phyloP scores from a whole-genome alignment of 2,797 vertebrate species.

The Streptopelia turtur region DNA sequence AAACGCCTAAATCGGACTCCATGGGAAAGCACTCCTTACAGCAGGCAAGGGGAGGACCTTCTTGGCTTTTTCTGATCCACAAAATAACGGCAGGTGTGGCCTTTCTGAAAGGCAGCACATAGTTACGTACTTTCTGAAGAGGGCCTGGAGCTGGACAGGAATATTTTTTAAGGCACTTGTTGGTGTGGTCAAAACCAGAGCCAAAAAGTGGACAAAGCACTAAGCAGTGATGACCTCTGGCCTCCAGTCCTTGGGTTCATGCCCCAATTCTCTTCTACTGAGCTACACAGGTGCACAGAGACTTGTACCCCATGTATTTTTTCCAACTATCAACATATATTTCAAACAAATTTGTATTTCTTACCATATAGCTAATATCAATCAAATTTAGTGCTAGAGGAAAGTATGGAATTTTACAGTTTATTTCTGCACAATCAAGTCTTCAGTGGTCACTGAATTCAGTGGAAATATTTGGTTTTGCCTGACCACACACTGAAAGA shows the following conservation, averaged over 20 bases:
- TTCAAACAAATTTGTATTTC: neutral
- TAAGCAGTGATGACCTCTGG: neutral
- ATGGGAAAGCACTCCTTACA: neutral
- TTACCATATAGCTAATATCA: neutral
- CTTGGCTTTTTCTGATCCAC: neutral
- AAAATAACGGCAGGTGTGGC: neutral
- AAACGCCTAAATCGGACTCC: neutral
- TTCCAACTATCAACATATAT: neutral
- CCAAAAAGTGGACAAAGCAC: neutral
- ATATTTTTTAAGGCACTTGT: neutral
- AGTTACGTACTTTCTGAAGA: neutral
- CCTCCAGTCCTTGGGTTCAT: neutral
- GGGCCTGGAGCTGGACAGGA: neutral
- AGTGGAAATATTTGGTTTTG: neutral
- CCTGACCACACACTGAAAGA: neutral
- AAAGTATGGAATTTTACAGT: neutral
- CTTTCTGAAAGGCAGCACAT: neutral
- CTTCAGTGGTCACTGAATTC: neutral
- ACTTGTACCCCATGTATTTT: neutral
- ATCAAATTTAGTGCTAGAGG: neutral
- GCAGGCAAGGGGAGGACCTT: neutral
- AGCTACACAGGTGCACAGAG: neutral
- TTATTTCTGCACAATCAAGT: neutral
- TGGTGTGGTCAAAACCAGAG: neutral
- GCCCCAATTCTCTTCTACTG: neutral